Evolutionary conservation across 2,797 vertebrate species (phyloP).

Genomic region (Eurystomus glaucurus): DNA sequence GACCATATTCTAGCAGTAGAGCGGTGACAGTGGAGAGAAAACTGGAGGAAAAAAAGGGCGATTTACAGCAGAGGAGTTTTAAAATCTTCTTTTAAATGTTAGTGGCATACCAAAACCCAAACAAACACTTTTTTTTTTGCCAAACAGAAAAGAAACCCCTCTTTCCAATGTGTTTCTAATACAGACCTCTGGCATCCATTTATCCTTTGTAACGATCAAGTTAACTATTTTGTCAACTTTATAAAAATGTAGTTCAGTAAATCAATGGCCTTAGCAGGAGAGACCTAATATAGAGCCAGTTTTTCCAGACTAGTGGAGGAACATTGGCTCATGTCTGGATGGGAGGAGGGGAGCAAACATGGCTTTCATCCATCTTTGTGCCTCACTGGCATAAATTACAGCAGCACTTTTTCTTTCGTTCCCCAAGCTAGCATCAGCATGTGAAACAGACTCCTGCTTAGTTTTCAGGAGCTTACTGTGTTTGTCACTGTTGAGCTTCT

Average conservation of each 20-base stretch:
- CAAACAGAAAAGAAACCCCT: conserved; percentile 29
- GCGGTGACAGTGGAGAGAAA: not conserved
- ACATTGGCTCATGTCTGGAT: conserved; percentile 20
- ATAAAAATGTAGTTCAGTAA: conserved; percentile 58
- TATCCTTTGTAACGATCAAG: conserved; percentile 59
- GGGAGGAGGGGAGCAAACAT: conserved; percentile 65
- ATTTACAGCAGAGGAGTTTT: not conserved
- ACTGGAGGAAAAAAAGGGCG: not conserved
- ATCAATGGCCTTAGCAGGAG: conserved; percentile 70
- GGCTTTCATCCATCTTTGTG: conserved; percentile 69
- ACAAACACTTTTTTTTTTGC: conserved; percentile 30
- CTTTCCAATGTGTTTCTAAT: conserved; percentile 71
- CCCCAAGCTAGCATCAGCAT: conserved; percentile 1
- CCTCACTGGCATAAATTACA: conserved; percentile 67
- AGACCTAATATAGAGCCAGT: conserved; percentile 48
- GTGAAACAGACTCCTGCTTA: conserved; percentile 38
- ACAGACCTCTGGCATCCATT: conserved; percentile 63
- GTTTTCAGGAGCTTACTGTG: conserved; percentile 43
- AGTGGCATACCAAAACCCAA: conserved; percentile 31
- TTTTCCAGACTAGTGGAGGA: conserved; percentile 60
- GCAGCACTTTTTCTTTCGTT: conserved; percentile 55
- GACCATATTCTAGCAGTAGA: not conserved
- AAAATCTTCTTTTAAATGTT: conserved; percentile 1
- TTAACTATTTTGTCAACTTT: conserved; percentile 61
- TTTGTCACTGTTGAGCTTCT: conserved; percentile 41